Evolutionary conservation across 2,888 invertebrate species (phyloP), one percentile per base, ranked within the genome.

Genomic region (Axea sp.): DNA sequence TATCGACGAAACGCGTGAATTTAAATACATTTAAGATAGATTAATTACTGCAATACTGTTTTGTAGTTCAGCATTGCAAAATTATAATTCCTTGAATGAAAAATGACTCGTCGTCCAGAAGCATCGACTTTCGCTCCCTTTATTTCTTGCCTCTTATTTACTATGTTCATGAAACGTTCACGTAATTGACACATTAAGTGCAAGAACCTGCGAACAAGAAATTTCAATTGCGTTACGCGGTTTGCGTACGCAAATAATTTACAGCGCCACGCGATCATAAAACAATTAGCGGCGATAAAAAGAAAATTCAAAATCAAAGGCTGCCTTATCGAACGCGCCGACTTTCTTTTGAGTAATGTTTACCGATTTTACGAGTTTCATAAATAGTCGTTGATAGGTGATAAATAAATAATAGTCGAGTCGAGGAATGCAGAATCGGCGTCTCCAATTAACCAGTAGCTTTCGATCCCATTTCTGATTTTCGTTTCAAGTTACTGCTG

Each of bases 141-240:
- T n/a, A n/a, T n/a, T n/a, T n/a, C n/a, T n/a, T n/a, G n/a, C n/a
- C n/a, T 55, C 49, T 62, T 60, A 62, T 62, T 55, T 39, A 62
- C 55, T 45, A 12, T 35, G 41, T 57, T 39, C 39, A 60, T 47
- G 62, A 62, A 62, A 62, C 33, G 43, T 19, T 43, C 39, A 39
- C 55, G 43, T 73, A 73, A 73, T 73, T 73, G 73, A 67, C 67
- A 73, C 67, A 60, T 73, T 67, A 60, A 28, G 28, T 39, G 67
- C 47, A 67, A 60, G 67, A 73, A 67, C 45, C 15, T 2, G 53
- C 39, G 31, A 17, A 60, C 67, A 55, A 67, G 62, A 73, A 73
- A 53, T 55, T 73, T 73, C 67, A 73, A 73, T 73, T 73, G 67
- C 60, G 60, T 73, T 62, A 73, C 49, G 67, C 67, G 53, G 55